Base-by-base conservation (phyloP, 2,113 vertebrate genomes). In the Sander vitreus region DNA sequence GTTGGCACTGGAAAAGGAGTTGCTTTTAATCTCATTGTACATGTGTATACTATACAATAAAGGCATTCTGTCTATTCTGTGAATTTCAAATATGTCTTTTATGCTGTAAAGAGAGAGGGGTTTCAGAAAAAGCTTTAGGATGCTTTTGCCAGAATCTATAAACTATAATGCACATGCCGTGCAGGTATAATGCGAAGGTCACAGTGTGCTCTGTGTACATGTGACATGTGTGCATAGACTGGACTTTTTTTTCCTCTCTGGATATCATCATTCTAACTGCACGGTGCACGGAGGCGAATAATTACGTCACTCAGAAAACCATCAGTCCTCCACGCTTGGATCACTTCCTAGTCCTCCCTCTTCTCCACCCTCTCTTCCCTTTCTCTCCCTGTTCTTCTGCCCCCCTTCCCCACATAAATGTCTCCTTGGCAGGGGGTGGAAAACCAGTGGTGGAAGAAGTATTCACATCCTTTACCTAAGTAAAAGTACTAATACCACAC, bases 271-370 rank as follows among this genome's bases (percentile, higher is more conserved):
- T 93, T 93, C 88, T 89, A 91, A 90, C 85, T 72, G 90, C 88
- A 73, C 66, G 36, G 89, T 14, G 83, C 90, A 91, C 71, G 86
- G 86, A 91, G 86, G 91, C 90, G 90, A 91, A 92, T 94, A 92
- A 94, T 94, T 93, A 92, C 85, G 92, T 94, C 93, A 94, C 92
- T 93, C 91, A 92, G 86, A 89, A 92, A 92, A 83, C 88, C 89
- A 91, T 94, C 91, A 92, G 92, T 93, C 92, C 91, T 93, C 91
- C 90, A 91, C 73, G 90, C 88, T 89, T 88, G 90, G 90, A 90
- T 92, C 91, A 83, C 84, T 91, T 83, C 72, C 88, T 77, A 76
- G 82, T 88, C 90, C 87, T 77, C 81, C 71, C 76, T 57, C 62
- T 43, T 57, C 73, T 9, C 43, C 15, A 55, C 5, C n/a, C 36